Base-by-base conservation (phyloP, 2,797 vertebrate genomes). In the Merluccius polli region DNA sequence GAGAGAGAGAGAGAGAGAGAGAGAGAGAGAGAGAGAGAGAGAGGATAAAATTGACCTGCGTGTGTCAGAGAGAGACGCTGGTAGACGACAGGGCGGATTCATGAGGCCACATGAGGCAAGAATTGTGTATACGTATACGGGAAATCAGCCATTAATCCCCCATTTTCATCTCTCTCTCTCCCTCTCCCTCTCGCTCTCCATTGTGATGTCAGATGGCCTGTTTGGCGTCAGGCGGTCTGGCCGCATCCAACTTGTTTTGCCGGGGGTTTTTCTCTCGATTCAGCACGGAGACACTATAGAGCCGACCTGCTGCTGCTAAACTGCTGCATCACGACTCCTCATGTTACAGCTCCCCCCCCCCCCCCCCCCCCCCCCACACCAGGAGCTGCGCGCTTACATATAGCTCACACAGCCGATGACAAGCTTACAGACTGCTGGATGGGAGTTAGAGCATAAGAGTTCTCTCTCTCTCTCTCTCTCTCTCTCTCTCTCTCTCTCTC, bases 301-400 rank as follows among this genome's bases (percentile, higher is more conserved):
- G 36, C 36, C 10, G 36, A 8, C 21, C 52, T 9, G 52, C 52
- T 59, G 52, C 52, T 59, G 52, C 52, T 69, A 77, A 76, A 81
- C 74, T 8, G 83, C 85, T 85, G 84, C 85, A 84, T 85, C 86
- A 85, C 82, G 27, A 78, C 82, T 85, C 87, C 90, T 90, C 88
- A 79, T 81, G 81, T 91, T 90, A 83, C 89, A 85, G 77, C 84
- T 73, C 74, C 82, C 13, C 16, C 52, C 70, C 21, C 32, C 33
- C 70, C 70, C 10, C 71, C 36, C 27, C 27, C 21, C 32, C 33
- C 70, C 70, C 10, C 71, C 36, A 15, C 27, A 82, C 87, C 85
- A 71, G 73, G 76, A 75, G 78, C 79, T 87, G 79, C 85, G 78
- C 79, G 81, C 84, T 84, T 84, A 83, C 68, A 27, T 75, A 88